Evolutionary conservation across 1,140 invertebrate species (phyloP).

Genomic region (Cotesia vestalis): DNA sequence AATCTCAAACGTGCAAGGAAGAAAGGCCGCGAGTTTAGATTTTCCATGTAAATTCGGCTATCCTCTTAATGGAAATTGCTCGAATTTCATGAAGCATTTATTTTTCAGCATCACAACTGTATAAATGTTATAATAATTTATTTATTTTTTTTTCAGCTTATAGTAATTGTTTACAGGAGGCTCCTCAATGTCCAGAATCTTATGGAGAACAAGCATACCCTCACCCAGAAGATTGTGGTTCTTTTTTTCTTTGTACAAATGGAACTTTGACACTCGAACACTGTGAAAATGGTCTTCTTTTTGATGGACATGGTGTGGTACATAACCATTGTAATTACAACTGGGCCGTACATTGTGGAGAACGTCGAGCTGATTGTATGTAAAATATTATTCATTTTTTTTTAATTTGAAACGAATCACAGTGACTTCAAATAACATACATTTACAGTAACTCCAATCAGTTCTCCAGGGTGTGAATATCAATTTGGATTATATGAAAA

Average conservation of each 20-base stretch:
- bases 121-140: no score
- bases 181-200: conserved; percentile 73
- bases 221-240: conserved; percentile 84
- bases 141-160: no score
- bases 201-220: conserved; percentile 81
- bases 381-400: conserved; percentile 44
- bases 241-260: conserved; percentile 91
- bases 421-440: background rate
- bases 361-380: conserved; percentile 83
- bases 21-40: no score
- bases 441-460: conserved; percentile 78
- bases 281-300: conserved; percentile 91
- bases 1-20: no score
- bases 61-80: no score
- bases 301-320: conserved; percentile 86
- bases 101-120: no score
- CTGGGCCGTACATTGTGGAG: conserved; percentile 90
- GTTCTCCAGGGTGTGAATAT: conserved; percentile 84
- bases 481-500: conserved; percentile 89
- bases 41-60: no score
- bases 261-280: conserved; percentile 88
- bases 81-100: no score
- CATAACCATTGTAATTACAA: conserved; percentile 94
- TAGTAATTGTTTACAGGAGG: no score
- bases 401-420: background rate